Base-by-base conservation (phyloP, 2,888 invertebrate genomes). In the Drosophila mercatorum region DNA sequence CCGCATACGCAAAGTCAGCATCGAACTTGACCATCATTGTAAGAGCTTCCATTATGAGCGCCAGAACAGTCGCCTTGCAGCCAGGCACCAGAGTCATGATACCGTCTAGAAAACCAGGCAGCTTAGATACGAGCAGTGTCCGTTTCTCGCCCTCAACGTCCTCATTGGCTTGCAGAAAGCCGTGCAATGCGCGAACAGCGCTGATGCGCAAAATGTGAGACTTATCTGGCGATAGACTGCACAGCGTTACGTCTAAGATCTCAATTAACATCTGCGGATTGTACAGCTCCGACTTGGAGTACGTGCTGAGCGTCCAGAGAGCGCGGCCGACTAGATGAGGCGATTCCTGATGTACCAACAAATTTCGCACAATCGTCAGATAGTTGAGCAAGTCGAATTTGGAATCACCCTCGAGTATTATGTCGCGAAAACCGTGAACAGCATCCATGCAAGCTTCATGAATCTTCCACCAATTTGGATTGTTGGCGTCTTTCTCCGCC, bases 371-470 rank as follows among this genome's bases (percentile, higher is more conserved):
- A 55, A 92, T 83, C 2, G 91, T 92, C 47, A 93, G 82, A 81
- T 93, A 93, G 65, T 93, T 92, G 0, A 90, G 72, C 43, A 93
- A 80, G 83, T 93, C 92, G 63, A 93, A 93, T 65, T 92, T 89
- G n/a, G 91, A 88, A 46, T 92, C 90, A 22, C 83, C 88, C 49
- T 91, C 91, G 2, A 93, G 78, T 43, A 93, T 93, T 3, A 93
- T 64, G 47, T 92, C 93, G 43, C 94, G 94, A 17, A 94, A 94
- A 31, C 93, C 92, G 52, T 95, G 95, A 7, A 96, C 92, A 4
- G 95, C 94, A 38, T 95, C 92, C 93, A 96, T 94, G 61, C 94
- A 94, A 0, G 95, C 94, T 90, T 96, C 96, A 72, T 94, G 93
- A 47, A 95, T 93, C 92, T 96, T 96, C 96, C 96, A 96, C 94